phyloP scores from a whole-genome alignment of 2,797 vertebrate genomes.

The Melanotaenia parkinsoni region DNA sequence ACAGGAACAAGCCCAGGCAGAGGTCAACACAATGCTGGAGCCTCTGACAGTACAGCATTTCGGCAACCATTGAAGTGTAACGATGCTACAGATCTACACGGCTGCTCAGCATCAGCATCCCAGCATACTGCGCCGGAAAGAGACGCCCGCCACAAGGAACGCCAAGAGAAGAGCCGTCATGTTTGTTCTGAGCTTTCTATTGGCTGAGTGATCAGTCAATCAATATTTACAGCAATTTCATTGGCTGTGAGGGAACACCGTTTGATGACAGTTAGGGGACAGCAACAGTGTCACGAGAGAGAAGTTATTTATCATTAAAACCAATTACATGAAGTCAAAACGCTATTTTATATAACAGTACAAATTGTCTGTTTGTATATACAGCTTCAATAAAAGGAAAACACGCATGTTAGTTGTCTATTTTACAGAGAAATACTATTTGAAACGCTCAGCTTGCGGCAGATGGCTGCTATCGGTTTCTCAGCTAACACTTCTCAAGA shows the following conservation, averaged over 20 bases:
- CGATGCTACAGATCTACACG: conserved; percentile 47
- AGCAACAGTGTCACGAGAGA: conserved; percentile 47
- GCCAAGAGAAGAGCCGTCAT: conserved; percentile 33
- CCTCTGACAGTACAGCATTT: conserved; percentile 74
- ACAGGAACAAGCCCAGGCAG: conserved; percentile 74
- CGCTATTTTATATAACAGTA: too few species aligned
- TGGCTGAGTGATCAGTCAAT: conserved; percentile 66
- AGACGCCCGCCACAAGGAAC: conserved; percentile 55
- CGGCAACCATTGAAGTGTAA: conserved; percentile 52
- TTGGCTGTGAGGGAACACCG: conserved; percentile 43
- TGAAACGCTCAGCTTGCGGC: conserved; percentile 1
- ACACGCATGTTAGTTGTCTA: fast-evolving
- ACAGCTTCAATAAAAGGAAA: background rate
- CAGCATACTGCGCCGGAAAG: conserved; percentile 79
- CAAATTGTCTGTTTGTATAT: fast-evolving
- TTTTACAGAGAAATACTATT: conserved; percentile 5
- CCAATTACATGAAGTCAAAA: too few species aligned
- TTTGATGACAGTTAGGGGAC: conserved; percentile 29
- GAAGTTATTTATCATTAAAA: conserved; percentile 20
- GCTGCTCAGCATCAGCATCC: conserved; percentile 77
- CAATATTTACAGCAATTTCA: conserved; percentile 17
- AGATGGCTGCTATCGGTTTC: conserved; percentile 22
- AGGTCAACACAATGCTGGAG: conserved; percentile 78
- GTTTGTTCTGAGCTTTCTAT: conserved; percentile 42
- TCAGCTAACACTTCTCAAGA: conserved; percentile 48